phyloP scores from a whole-genome alignment of 2,888 invertebrate genomes.

The Pharmacophagus antenor region DNA sequence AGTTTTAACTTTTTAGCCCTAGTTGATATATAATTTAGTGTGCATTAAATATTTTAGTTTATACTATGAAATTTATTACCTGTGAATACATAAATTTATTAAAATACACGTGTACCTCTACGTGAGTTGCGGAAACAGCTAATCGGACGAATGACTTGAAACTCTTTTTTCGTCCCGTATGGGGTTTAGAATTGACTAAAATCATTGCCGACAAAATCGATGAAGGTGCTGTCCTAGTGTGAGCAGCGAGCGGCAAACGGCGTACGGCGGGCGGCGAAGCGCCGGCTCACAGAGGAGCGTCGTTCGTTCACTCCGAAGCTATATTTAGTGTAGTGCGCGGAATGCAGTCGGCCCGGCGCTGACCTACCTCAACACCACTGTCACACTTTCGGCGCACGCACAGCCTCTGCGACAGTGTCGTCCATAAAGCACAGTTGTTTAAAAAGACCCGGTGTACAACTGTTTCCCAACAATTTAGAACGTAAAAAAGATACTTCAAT shows the following conservation, averaged over 20 bases:
- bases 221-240: conserved; percentile 12
- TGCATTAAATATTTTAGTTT: too few species aligned
- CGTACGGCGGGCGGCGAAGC: neutral
- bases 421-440: neutral
- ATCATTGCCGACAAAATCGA: neutral
- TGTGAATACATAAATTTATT: too few species aligned
- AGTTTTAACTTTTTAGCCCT: too few species aligned
- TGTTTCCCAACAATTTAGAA: neutral
- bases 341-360: conserved; percentile 55
- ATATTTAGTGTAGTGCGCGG: conserved; percentile 71
- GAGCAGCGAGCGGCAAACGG: neutral
- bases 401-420: conserved; percentile 45
- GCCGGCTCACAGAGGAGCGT: conserved; percentile 36
- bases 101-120: too few species aligned
- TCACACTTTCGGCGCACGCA: conserved; percentile 67
- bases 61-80: too few species aligned
- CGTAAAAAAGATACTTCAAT: too few species aligned
- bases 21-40: too few species aligned
- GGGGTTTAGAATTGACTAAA: neutral
- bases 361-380: conserved; percentile 60
- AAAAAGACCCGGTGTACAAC: neutral
- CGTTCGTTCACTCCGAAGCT: conserved; percentile 76
- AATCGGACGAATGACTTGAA: neutral
- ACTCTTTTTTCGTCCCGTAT: neutral
- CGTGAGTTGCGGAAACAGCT: too few species aligned